These are phyloP conservation scores for Sycon ciliatum DNA, from an alignment of 37 sponge, comb jelly and placozoan species.

Conservation along the genomic window DNA sequence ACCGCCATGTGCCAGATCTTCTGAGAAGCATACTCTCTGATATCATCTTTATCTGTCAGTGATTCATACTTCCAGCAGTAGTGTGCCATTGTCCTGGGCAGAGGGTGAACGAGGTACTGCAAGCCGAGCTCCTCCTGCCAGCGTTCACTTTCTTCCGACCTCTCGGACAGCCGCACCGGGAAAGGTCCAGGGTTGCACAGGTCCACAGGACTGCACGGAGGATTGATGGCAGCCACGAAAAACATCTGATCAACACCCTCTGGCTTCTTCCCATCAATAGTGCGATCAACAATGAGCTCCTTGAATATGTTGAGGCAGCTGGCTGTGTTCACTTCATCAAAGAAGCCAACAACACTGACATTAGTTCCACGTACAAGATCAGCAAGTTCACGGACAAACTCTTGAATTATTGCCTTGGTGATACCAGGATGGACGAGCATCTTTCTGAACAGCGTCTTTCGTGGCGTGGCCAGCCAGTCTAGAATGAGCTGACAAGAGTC, in stretches of 20 bases:
- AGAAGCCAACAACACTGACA: background rate
- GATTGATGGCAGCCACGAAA: conserved; percentile 14
- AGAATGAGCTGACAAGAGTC: no score
- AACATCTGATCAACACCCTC: background rate
- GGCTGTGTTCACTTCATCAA: conserved; percentile 15
- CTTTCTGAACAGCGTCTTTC: background rate
- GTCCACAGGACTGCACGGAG: conserved; percentile 1
- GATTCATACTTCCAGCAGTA: no score
- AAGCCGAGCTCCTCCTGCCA: no score
- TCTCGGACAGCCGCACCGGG: no score
- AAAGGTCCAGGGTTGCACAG: background rate
- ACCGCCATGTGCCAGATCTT: no score
- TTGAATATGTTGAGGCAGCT: background rate
- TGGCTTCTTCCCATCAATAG: background rate
- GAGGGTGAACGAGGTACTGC: no score
- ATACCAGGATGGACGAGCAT: conserved; percentile 9
- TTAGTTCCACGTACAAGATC: background rate
- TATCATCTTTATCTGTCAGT: no score
- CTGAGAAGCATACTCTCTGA: no score
- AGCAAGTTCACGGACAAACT: background rate
- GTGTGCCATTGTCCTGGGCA: no score
- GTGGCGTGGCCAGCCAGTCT: no score
- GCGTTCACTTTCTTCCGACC: no score
- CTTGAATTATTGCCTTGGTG: background rate
- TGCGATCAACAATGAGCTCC: background rate